Evolutionary conservation across 2,797 vertebrate species (phyloP).

Genomic region (Girardinus metallicus): DNA sequence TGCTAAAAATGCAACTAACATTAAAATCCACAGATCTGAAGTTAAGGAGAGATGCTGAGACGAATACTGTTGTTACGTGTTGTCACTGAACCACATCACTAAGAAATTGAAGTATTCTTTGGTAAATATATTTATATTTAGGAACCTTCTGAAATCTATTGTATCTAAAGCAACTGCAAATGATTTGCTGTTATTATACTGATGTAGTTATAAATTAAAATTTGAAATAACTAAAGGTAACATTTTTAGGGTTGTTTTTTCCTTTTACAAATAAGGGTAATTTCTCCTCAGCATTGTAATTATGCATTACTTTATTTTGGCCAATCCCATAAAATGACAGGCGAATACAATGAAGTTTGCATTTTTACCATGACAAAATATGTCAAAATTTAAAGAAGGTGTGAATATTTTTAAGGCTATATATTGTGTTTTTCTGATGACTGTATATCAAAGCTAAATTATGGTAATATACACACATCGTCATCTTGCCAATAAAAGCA

Average conservation of each 20-base stretch:
- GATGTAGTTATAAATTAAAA: neutral
- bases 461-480: neutral
- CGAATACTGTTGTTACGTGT: neutral
- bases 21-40: neutral
- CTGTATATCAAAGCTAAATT: neutral
- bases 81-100: neutral
- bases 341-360: neutral
- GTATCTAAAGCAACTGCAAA: neutral
- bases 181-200: neutral
- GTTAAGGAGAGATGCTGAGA: neutral
- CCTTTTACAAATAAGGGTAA: neutral
- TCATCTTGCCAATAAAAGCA: neutral
- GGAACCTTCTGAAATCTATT: no score
- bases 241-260: neutral
- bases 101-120: neutral
- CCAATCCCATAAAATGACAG: neutral
- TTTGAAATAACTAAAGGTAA: neutral
- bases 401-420: neutral
- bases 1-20: neutral
- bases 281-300: neutral
- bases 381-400: neutral
- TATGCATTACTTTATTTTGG: neutral
- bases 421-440: neutral
- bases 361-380: neutral
- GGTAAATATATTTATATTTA: neutral